Conservation (phyloP, 2,888 invertebrate genomes). For the Leptothorax acervorum region DNA sequence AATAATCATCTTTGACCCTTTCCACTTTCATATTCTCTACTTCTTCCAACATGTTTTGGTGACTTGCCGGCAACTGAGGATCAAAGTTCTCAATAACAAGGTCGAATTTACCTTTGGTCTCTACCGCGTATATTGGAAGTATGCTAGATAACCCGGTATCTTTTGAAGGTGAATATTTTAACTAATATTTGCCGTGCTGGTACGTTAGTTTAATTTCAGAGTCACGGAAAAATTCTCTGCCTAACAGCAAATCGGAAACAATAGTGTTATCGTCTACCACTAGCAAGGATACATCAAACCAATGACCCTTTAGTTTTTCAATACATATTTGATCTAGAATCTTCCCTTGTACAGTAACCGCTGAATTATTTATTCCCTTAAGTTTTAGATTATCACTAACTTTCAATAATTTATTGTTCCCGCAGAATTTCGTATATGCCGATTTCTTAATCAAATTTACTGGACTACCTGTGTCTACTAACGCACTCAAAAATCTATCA, state of each 20-base stretch:
- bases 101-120: not conserved
- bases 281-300: not conserved
- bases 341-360: not conserved
- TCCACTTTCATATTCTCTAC: not conserved
- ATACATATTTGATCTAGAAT: not conserved
- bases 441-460: not conserved
- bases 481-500: not conserved
- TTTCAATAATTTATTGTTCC: not conserved
- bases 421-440: not conserved
- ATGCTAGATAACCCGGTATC: not conserved
- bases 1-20: not conserved
- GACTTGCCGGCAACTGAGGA: not conserved
- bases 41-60: not conserved
- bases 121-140: not conserved
- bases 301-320: not conserved
- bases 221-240: not conserved
- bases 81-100: not conserved
- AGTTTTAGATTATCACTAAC: not conserved
- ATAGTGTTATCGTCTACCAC: not conserved
- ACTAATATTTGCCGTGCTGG: not conserved
- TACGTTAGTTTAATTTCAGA: not conserved
- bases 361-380: not conserved
- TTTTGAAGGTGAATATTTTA: not conserved
- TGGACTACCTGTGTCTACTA: not conserved
- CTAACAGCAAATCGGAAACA: not conserved